Evolutionary conservation across 2,888 invertebrate genomes (phyloP), one percentile per base, ranked within the genome.

Genomic region (Deroplatys truncata): DNA sequence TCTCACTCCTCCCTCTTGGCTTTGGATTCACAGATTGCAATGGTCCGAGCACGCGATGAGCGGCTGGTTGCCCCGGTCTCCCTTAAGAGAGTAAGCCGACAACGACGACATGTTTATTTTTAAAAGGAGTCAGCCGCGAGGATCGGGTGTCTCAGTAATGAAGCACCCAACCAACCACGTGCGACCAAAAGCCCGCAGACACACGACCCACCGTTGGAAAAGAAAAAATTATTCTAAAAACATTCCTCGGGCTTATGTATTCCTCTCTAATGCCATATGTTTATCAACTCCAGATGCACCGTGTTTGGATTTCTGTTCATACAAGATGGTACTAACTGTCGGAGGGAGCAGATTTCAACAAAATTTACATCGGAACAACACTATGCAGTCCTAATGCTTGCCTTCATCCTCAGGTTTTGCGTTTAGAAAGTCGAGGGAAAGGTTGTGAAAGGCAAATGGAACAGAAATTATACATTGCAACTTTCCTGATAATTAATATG

Each of bases 241-340:
- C 49, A 86, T 86, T 86, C 56, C 82, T 86, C 20, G 31, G 82
- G 86, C 86, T 86, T 86, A 82, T 86, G 86, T 86, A 82, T 86
- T 86, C 86, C 31, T 82, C 86, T 86, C 82, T 86, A 72, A 86
- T 86, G 82, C 86, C 86, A 86, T 86, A 29, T 86, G 86, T 86
- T 86, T 86, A 86, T 86, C 86, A 86, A 86, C 86, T 86, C 86
- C 86, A 86, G 86, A 82, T 86, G 86, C 72, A 86, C 72, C 82
- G 28, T 86, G 86, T 86, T 86, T 86, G 28, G 82, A 29, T 72
- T 82, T 86, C 5, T 20, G 20, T 82, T 86, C 72, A 31, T 25
- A 82, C 86, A 86, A 86, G 86, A 86, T 25, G 56, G 56, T 20
- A 72, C 56, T 72, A 72, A 72, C 56, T 72, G 56, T 20, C 56